Conservation (phyloP, 2,113 vertebrate species). For the Herpetotheres cachinnans region DNA sequence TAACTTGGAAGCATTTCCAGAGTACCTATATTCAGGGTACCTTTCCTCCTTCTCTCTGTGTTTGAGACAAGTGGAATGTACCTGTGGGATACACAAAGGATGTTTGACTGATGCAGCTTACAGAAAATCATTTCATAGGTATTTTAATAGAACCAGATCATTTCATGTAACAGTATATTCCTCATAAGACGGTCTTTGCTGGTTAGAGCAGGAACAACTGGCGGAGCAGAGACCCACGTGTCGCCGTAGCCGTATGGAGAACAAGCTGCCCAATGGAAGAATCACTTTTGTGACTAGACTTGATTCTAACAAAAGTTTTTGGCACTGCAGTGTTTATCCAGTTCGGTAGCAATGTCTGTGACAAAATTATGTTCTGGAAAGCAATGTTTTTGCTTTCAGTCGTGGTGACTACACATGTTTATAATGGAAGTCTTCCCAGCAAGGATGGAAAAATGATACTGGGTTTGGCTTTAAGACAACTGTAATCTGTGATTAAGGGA, state of each 20-base stretch:
- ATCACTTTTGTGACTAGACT: background rate
- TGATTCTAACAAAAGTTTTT: background rate
- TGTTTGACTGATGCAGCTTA: background rate
- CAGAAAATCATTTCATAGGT: background rate
- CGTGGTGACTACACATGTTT: background rate
- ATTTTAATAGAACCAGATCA: background rate
- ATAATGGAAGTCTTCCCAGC: background rate
- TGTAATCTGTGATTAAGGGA: slow-evolving; percentile 18
- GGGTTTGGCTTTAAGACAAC: slow-evolving; percentile 5
- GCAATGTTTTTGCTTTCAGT: background rate
- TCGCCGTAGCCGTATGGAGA: rapidly evolving
- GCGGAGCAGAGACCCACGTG: rapidly evolving
- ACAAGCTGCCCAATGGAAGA: background rate
- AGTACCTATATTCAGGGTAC: background rate
- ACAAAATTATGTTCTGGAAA: background rate
- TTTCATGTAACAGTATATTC: background rate
- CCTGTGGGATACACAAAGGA: background rate
- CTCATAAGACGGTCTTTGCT: background rate
- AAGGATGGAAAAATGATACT: background rate
- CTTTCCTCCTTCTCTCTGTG: background rate
- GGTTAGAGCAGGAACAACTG: background rate
- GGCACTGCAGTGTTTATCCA: background rate
- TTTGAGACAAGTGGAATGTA: background rate
- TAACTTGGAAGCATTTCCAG: background rate
- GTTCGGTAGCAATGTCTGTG: background rate